Base-by-base conservation (phyloP, 2,797 vertebrate species). In the Sternotherus odoratus region DNA sequence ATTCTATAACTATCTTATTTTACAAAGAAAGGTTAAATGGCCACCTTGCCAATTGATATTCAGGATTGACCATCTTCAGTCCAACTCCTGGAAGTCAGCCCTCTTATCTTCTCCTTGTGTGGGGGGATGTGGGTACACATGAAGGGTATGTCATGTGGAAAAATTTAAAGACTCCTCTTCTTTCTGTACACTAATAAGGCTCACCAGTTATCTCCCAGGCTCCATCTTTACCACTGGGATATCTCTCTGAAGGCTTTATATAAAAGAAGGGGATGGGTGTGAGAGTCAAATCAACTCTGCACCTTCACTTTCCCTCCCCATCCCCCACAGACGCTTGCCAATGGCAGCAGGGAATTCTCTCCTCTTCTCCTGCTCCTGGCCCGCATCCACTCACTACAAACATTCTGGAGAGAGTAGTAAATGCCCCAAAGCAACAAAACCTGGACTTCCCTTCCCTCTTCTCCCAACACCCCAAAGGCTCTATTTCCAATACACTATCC, bases 381-480 rank as follows among this genome's bases (percentile, higher is more conserved):
- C 11, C n/a, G 77, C 78, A 11, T 2, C 12, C 8, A 75, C 63
- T 39, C 33, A 72, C 10, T 24, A 19, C 0, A 0, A 8, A 78
- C 1, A 87, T 84, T 74, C 10, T 57, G 69, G 56, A 92, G 60
- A 43, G n/a, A 11, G n/a, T 6, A 24, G 66, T 23, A 72, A 84
- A 79, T 39, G 60, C 43, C 30, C 15, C 17, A 92, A 85, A 93
- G 77, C 56, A 77, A 81, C 43, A 30, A 72, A 2, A 23, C 43
- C 49, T 90, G 87, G 39, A 78, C 56, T 63, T 95, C 91, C 94
- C 92, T 95, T 93, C 90, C 91, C 93, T 95, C 94, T 92, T 88
- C 95, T 94, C 82, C 46, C n/a, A 60, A 57, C 79, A 82, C 51
- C 90, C 74, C 0, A 0, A 66, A 88, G 79, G 24, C 0, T 91